phyloP scores from a whole-genome alignment of 2,888 invertebrate genomes.

The Hyposoter dolosus region DNA sequence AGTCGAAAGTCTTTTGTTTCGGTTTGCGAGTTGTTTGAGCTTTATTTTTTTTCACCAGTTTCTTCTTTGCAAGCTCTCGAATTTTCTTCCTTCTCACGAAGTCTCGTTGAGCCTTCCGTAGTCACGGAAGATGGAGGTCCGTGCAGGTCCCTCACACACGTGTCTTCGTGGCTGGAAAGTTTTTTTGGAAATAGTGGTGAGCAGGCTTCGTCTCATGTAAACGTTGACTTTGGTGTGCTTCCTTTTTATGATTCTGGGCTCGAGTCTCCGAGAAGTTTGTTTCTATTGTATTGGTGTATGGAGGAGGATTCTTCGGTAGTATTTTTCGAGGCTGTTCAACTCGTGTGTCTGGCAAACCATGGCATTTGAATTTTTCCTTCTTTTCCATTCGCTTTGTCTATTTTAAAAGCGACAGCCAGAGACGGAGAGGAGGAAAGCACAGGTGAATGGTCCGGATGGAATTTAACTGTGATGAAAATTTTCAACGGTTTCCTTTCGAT shows the following conservation, averaged over 20 bases:
- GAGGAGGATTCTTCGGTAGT: slow-evolving; percentile 36
- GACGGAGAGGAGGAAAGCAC: background rate
- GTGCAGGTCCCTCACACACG: background rate
- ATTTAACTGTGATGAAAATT: slow-evolving; percentile 20
- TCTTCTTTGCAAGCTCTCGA: background rate
- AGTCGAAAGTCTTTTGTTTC: slow-evolving; percentile 35
- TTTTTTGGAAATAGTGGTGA: slow-evolving; percentile 44
- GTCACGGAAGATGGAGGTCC: slow-evolving; percentile 56
- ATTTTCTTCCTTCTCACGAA: slow-evolving; percentile 6
- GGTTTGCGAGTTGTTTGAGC: slow-evolving; percentile 29
- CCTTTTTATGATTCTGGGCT: slow-evolving; percentile 44
- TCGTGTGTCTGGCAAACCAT: slow-evolving; percentile 13
- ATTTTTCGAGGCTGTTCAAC: background rate
- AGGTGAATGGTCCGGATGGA: slow-evolving; percentile 22
- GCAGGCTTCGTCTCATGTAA: slow-evolving; percentile 53
- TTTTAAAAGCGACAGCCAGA: background rate
- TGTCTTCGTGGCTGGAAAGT: slow-evolving; percentile 21
- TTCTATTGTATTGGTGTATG: slow-evolving; percentile 7
- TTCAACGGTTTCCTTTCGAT: background rate
- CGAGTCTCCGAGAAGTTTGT: slow-evolving; percentile 30
- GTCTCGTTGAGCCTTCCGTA: slow-evolving; percentile 26
- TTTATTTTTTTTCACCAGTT: slow-evolving; percentile 48
- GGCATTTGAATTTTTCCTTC: slow-evolving; percentile 1
- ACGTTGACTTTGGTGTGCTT: slow-evolving; percentile 44
- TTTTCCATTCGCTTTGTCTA: background rate